A percentile compares a stretch with the other conserved stretches of the same genome.
These are phyloP conservation scores for Pelagia noctiluca DNA, from an alignment of 30 jellyfish, hydroid and myxozoan genomes.

Conservation along the genomic window DNA sequence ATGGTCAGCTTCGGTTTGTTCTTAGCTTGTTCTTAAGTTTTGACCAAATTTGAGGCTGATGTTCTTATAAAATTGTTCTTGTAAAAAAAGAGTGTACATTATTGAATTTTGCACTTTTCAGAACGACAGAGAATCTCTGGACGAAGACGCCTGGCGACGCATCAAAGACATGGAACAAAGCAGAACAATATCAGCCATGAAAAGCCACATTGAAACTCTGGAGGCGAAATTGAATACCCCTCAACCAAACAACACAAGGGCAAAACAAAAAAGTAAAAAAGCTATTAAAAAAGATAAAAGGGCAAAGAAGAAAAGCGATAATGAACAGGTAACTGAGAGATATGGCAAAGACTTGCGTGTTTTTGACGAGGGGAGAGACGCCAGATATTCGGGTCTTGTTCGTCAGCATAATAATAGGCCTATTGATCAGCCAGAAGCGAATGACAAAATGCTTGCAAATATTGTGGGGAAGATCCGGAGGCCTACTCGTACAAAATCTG, in stretches of 20 bases:
- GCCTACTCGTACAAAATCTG: not conserved
- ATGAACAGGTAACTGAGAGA: not conserved
- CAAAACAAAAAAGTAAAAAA: not conserved
- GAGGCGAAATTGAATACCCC: slow-evolving; percentile 29
- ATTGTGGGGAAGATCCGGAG: not conserved
- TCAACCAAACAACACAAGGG: not conserved
- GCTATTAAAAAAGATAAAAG: not conserved
- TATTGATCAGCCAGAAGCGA: too few relatives aligned
- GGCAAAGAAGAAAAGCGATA: not conserved
- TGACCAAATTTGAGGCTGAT: too few relatives aligned
- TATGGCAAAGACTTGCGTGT: not conserved
- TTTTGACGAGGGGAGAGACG: not conserved
- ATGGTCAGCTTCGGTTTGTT: too few relatives aligned
- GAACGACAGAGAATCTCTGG: not conserved
- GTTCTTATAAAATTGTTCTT: too few relatives aligned
- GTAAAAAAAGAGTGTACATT: too few relatives aligned
- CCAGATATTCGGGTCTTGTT: not conserved
- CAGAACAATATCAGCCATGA: slow-evolving; percentile 63
- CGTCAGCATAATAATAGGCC: not conserved
- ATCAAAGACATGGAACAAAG: slow-evolving; percentile 63
- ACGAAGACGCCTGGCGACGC: slow-evolving; percentile 67
- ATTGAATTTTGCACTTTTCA: too few relatives aligned
- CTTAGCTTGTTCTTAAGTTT: too few relatives aligned
- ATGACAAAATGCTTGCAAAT: not conserved
- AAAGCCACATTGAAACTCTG: slow-evolving; percentile 57